A percentile compares a stretch with the other conserved stretches of the same genome.
Evolutionary conservation across 2,113 vertebrate genomes (phyloP).

Genomic region (Sciurus niger): DNA sequence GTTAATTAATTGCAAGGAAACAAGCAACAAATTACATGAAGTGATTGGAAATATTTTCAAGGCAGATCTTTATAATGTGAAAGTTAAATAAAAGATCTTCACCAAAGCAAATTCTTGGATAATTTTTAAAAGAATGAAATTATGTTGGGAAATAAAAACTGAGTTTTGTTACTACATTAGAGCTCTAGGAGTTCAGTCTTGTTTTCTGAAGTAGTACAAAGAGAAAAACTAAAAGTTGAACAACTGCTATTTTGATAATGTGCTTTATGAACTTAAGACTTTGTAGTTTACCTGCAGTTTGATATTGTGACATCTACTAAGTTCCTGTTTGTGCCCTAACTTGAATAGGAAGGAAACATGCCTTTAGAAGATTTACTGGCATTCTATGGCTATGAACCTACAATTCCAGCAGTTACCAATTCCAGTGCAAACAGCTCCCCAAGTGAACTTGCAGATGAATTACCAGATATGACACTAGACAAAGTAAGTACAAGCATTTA

Average conservation of each 20-base stretch:
- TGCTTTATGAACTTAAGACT: background rate
- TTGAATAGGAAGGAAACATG: constrained; percentile 96
- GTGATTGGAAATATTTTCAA: constrained; percentile 26
- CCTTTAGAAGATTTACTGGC: constrained; percentile 97
- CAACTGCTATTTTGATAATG: background rate
- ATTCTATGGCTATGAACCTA: constrained; percentile 97
- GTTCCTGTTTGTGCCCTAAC: constrained; percentile 67
- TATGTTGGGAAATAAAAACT: constrained; percentile 17
- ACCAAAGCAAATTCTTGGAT: background rate
- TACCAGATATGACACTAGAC: constrained; percentile 99
- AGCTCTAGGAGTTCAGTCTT: background rate
- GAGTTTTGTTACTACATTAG: background rate
- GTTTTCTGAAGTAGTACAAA: background rate
- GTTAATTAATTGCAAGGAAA: constrained; percentile 9
- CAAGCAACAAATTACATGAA: background rate
- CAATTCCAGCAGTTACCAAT: constrained; percentile 90
- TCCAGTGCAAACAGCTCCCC: constrained; percentile 97
- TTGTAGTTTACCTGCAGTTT: background rate
- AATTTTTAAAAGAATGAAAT: constrained; percentile 21
- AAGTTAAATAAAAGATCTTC: constrained; percentile 43
- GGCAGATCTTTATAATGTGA: constrained; percentile 18
- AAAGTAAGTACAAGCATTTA: constrained; percentile 90
- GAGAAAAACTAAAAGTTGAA: constrained; percentile 6
- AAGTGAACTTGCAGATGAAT: constrained; percentile 96
- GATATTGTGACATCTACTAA: background rate